Percentiles rank a stretch among this genome's conserved stretches.
Evolutionary conservation across 2,113 vertebrate species (phyloP).

Genomic region (Stigmatopora argus): DNA sequence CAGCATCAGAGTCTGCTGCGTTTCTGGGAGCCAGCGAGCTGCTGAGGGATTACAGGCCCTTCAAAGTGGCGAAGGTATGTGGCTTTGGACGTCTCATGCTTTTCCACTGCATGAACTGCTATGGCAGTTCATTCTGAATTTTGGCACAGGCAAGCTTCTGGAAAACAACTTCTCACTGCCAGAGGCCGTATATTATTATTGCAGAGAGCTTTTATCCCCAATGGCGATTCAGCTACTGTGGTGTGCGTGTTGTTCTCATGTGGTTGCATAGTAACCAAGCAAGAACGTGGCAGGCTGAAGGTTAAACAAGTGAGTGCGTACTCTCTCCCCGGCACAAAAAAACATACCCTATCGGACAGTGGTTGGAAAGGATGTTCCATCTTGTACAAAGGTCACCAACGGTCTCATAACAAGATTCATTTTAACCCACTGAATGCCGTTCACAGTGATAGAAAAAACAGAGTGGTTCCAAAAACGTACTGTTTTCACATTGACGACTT

Average conservation of each 20-base stretch:
- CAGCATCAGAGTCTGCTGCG: constrained; percentile 43
- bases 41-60: constrained; percentile 63
- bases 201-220: constrained; percentile 68
- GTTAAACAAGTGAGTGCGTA: constrained; percentile 33
- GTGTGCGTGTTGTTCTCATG: constrained; percentile 61
- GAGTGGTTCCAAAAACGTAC: no score
- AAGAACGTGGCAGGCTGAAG: constrained; percentile 45
- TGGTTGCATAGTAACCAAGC: constrained; percentile 61
- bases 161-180: constrained; percentile 64
- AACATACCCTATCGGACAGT: constrained; percentile 6
- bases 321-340: constrained; percentile 17
- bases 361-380: background rate
- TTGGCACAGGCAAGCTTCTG: constrained; percentile 61
- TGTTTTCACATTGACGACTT: no score
- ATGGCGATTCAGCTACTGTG: constrained; percentile 68
- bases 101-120: constrained; percentile 68
- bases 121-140: constrained; percentile 67
- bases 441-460: no score
- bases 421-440: no score
- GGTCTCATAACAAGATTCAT: no score
- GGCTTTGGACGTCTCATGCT: constrained; percentile 63
- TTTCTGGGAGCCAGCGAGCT: constrained; percentile 54
- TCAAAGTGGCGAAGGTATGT: constrained; percentile 66
- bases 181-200: constrained; percentile 68
- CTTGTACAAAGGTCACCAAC: background rate